phyloP scores from a whole-genome alignment of 2,797 vertebrate genomes.

The Lophura swinhoii region DNA sequence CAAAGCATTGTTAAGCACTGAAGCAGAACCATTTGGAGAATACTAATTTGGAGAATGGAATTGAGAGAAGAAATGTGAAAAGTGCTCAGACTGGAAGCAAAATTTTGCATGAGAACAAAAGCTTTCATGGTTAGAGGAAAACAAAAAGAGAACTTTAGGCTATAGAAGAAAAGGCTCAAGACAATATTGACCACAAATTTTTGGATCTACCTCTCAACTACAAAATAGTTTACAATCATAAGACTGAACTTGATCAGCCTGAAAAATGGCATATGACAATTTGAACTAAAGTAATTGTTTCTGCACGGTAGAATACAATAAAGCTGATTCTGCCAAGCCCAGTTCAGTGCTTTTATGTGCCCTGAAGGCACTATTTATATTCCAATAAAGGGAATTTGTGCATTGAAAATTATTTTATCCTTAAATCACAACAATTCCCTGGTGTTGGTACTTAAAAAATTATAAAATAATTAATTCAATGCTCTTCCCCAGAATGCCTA shows the following conservation, averaged over 20 bases:
- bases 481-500: not conserved
- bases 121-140: not conserved
- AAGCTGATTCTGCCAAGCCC: slow-evolving; percentile 45
- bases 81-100: not conserved
- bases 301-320: slow-evolving; percentile 61
- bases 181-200: not conserved
- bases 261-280: slow-evolving; percentile 46
- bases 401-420: slow-evolving; percentile 31
- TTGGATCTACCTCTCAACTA: slow-evolving; percentile 12
- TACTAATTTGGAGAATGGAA: not conserved
- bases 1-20: not conserved
- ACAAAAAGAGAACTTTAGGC: not conserved
- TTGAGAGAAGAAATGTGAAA: not conserved
- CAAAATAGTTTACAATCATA: not conserved
- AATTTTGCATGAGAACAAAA: not conserved
- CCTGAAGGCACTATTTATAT: slow-evolving; percentile 43
- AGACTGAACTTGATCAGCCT: slow-evolving; percentile 27
- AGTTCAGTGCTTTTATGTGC: slow-evolving; percentile 48
- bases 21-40: not conserved
- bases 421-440: slow-evolving; percentile 46
- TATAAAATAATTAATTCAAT: slow-evolving; percentile 1
- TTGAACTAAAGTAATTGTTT: slow-evolving; percentile 51
- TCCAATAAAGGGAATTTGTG: not conserved
- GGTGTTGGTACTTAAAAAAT: not conserved
- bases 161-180: not conserved